Base-by-base conservation (phyloP, 2,797 vertebrate genomes). In the Betta splendens region DNA sequence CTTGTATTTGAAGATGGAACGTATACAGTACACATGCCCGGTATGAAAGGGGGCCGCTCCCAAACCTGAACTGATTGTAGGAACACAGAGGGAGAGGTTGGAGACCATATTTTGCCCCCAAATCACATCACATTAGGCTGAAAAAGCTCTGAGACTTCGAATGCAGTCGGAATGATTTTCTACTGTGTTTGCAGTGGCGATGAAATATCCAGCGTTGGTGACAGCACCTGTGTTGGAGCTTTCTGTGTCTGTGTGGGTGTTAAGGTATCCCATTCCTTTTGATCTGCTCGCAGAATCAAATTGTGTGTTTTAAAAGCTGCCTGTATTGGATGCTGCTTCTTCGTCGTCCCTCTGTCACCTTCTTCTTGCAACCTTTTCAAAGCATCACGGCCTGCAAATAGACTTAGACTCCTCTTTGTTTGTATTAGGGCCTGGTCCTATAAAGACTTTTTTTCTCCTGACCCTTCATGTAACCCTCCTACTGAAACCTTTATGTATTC, bases 401-500 rank as follows among this genome's bases (percentile, higher is more conserved):
- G 37, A 62, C 72, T 5, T 29, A 69, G 39, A 72, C 62, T 66
- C 52, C 43, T 59, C 60, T 79, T 75, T 81, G 60, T 83, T 85
- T 83, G 72, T 58, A 54, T 69, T 58, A 40, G 52, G 73, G 47
- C 51, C 71, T 62, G 60, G 40, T 63, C 60, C 39, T 43, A 45
- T 43, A 69, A 48, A 50, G 7, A 50, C n/a, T 21, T 20, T 36
- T 52, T 38, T 49, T 45, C 40, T 60, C 33, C 46, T 75, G 69
- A 80, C 62, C 75, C 62, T 54, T 48, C 10, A 43, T 58, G 36
- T 59, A 69, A 69, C 58, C 65, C 52, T 77, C 35, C 36, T 29
- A 18, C 66, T 77, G 29, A 82, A 83, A 83, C 62, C 62, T 81
- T 69, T 78, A 70, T 87, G 70, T 80, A 80, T 83, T 84, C 73